Evolutionary conservation across 2,113 vertebrate genomes (phyloP), one percentile per base, ranked within the genome.

Genomic region (Vulpes ferrilata): DNA sequence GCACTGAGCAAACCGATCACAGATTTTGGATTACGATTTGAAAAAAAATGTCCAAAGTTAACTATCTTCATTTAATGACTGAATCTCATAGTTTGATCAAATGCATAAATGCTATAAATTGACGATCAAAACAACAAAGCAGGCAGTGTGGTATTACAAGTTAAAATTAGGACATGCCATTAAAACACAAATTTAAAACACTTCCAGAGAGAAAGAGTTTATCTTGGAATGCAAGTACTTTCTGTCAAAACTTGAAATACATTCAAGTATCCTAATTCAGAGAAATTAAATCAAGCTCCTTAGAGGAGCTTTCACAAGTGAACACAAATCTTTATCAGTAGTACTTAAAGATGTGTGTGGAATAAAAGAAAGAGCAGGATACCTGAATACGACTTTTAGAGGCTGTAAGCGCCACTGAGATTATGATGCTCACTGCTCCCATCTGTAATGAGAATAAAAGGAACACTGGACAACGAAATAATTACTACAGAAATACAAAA

Each of bases 131-230:
- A 64, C 2, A 83, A 71, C 7, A 57, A 74, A 74, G 16, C 73
- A 53, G n/a, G 1, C 11, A 84, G 6, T 30, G 8, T 73, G 23
- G 79, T 53, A 0, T 30, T 73, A 60, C 62, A 2, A 67, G 48
- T 82, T 92, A 69, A 6, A 65, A n/a, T 67, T 89, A 79, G 32
- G 10, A 80, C 55, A 73, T 88, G 38, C 48, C 20, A 83, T 32
- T 85, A 86, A 90, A 74, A 51, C 55, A 67, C 9, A 93, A 57
- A 74, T 90, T 55, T 51, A 84, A 93, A 93, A 81, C 22, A 88
- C 25, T 92, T 89, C 22, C 74, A 87, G 32, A 22, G 55, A 81
- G 13, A 94, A 92, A 74, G 25, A 83, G 3, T 85, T 80, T 76
- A 73, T 73, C 16, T 55, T 90, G 30, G 71, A 97, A 92, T 83